These are phyloP conservation scores for Meandrina meandrites DNA, from an alignment of 92 coral and sea anemone genomes.

Conservation along the genomic window DNA sequence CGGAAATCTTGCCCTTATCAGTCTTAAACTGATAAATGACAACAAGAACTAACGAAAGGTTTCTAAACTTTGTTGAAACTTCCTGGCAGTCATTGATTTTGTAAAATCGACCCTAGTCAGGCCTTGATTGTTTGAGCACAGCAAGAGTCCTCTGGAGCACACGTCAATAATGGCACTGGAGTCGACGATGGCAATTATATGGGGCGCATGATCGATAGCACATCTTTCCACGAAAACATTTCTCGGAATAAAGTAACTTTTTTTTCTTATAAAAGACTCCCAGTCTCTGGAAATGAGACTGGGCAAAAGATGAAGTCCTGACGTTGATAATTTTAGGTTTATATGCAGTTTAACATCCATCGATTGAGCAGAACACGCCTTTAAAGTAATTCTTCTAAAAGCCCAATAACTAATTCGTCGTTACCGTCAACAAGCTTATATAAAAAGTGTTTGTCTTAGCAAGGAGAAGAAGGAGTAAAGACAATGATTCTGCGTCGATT, in stretches of 20 bases:
- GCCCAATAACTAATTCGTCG: neutral
- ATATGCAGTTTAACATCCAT: neutral
- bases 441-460: too few species aligned
- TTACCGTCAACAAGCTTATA: neutral
- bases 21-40: neutral
- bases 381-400: neutral
- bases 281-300: neutral
- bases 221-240: neutral
- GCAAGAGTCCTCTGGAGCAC: neutral
- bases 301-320: neutral
- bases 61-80: neutral
- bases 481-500: too few species aligned
- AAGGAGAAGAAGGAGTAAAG: too few species aligned
- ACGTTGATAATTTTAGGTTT: too few species aligned
- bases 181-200: neutral
- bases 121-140: neutral
- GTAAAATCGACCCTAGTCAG: neutral
- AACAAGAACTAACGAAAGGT: neutral
- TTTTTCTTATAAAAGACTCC: neutral
- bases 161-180: neutral
- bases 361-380: neutral
- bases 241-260: neutral
- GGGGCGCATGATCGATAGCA: neutral
- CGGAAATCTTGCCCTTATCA: too few species aligned
- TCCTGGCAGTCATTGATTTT: neutral